phyloP scores from a whole-genome alignment of 2,888 invertebrate genomes.

The Acleris emargana region DNA sequence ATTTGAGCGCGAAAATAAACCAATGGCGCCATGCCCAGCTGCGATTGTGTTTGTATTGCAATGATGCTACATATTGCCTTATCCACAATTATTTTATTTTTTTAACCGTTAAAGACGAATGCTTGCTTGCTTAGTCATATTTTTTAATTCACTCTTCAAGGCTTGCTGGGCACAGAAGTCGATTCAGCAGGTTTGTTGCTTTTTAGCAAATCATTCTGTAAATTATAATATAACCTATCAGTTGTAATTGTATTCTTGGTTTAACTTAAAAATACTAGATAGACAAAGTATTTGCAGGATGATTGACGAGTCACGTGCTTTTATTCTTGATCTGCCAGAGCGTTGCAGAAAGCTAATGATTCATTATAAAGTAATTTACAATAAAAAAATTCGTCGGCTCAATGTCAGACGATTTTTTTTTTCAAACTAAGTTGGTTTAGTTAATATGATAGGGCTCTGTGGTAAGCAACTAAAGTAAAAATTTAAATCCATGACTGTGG shows the following conservation, averaged over 20 bases:
- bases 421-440: too few relatives aligned
- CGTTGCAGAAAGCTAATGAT: too few relatives aligned
- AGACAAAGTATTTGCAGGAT: too few relatives aligned
- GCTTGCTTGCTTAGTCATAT: constrained; percentile 17
- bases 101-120: not conserved
- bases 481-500: too few relatives aligned
- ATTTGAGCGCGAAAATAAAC: constrained; percentile 35
- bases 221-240: not conserved
- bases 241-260: not conserved
- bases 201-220: not conserved
- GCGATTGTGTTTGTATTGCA: constrained; percentile 19
- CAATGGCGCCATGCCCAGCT: constrained; percentile 31
- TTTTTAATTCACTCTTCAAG: constrained; percentile 9
- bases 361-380: too few relatives aligned
- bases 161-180: not conserved
- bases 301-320: too few relatives aligned
- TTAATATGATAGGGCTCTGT: too few relatives aligned
- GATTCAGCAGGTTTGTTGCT: not conserved
- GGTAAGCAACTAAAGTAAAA: too few relatives aligned
- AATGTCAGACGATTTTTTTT: too few relatives aligned
- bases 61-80: constrained; percentile 28
- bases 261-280: too few relatives aligned
- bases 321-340: too few relatives aligned
- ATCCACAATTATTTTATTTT: constrained; percentile 23
- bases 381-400: too few relatives aligned